Conservation (phyloP, 1,140 invertebrate genomes). For the Papilio aristodemus region DNA sequence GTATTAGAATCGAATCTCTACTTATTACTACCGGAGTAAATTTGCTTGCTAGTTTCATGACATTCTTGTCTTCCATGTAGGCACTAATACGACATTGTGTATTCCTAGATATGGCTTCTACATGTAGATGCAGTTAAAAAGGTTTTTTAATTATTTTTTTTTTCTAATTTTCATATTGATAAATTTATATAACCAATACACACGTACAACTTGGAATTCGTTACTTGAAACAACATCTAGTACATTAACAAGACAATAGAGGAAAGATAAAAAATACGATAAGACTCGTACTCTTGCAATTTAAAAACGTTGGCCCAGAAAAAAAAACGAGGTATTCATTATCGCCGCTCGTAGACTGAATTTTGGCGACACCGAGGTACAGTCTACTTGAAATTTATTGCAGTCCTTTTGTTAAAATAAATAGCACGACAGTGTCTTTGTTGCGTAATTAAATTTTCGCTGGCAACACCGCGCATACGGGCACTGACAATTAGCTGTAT, state of each 20-base stretch:
- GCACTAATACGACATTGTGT: no score
- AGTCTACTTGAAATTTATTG: constrained; percentile 28
- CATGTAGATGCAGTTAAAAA: no score
- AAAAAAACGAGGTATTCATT: constrained; percentile 20
- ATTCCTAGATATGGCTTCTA: no score
- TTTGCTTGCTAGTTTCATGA: no score
- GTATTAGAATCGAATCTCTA: no score
- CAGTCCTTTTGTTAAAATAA: constrained; percentile 31
- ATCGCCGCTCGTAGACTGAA: constrained; percentile 21
- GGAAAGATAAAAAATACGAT: not conserved
- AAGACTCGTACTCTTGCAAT: constrained; percentile 14
- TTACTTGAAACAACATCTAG: not conserved
- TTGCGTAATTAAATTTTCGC: constrained; percentile 30
- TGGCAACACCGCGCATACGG: constrained; percentile 22
- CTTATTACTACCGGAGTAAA: no score
- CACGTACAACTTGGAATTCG: not conserved
- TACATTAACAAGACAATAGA: constrained; percentile 5
- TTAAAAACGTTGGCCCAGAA: constrained; percentile 24
- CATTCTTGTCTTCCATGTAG: no score
- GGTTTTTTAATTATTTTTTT: no score
- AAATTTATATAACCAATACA: no score
- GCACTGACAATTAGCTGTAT: not conserved
- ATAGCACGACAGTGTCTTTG: constrained; percentile 23
- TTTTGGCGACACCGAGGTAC: constrained; percentile 22
- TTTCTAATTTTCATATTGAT: no score